Evolutionary conservation across 2,797 vertebrate genomes (phyloP), one percentile per base, ranked within the genome.

Genomic region (Myotis planiceps): DNA sequence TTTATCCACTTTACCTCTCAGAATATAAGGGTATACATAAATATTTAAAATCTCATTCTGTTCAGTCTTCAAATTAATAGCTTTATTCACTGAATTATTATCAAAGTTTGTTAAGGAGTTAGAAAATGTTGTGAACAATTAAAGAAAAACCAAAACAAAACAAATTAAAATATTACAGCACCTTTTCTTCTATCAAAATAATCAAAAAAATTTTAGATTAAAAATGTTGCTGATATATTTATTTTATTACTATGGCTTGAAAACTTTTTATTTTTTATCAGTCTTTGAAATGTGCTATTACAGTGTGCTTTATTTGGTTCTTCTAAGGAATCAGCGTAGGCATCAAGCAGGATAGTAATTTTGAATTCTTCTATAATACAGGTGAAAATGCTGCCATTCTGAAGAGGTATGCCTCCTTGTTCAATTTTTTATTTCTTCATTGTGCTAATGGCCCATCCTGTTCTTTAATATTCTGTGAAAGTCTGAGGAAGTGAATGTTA

Each of bases 41-140:
- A 47, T 55, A 74, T 65, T 92, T 85, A 47, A 81, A 83, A n/a
- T 0, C 1, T 21, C 51, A 45, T 45, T 3, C 25, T 69, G 0
- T 79, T 42, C 92, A 88, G 5, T 0, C 81, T 97, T 97, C 78
- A 95, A 55, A 90, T 16, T 93, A 87, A 89, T 66, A 10, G 1
- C 16, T 68, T 0, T 60, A 29, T 95, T 96, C 55, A 90, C 5
- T 53, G 58, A 37, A 55, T 27, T 12, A 49, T 96, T 86, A 96
- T 51, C 32, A 94, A 76, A 92, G 92, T 95, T 82, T 91, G 53
- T 94, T 97, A 97, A 92, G 68, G 42, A 92, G 55, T 42, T 42
- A 83, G 47, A 93, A 92, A 88, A 82, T 9, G 95, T 97, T 88
- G 12, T 15, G 84, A 75, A 45, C 14, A 93, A 15, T 32, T 2